Evolutionary conservation across 1,140 invertebrate species (phyloP), one percentile per base, ranked within the genome.

Genomic region (Caerostris darwini): DNA sequence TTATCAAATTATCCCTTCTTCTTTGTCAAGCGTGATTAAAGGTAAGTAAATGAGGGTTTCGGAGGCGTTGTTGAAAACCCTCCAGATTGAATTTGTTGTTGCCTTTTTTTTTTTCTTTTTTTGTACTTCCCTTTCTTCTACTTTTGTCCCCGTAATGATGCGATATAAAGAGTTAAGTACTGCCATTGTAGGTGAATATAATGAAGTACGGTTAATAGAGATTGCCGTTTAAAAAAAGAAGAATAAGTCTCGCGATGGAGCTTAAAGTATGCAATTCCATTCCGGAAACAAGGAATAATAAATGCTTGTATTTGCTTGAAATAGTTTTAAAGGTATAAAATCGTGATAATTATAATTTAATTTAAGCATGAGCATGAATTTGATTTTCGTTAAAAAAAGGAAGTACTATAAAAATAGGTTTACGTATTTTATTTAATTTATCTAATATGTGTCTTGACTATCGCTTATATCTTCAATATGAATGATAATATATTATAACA

Each of bases 1-100:
- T 90, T 90, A 90, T 90, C 88, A 17, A 90, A 90, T 90, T 90
- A 90, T 90, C n/a, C 67, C 19, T 50, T 87, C 85, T 87, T 87
- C 85, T 61, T 50, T 64, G 88, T 90, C 88, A 90, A 58, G 50
- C 88, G 61, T 58, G 64, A 90, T 90, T 90, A 90, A 90, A 56
- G 54, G n/a, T 71, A 54, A 90, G 64, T 90, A 57, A 77, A 90
- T 71, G 64, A 90, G 57, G 64, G 64, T 67, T 69, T 19, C 34
- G 17, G 53, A 34, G 54, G 64, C 64, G 34, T 67, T 88, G 7
- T 90, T 71, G 50, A 90, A 67, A 90, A 54, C 34, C n/a, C 34
- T 87, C 50, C 86, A 64, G 86, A 88, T 61, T 64, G 86, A 53
- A 88, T 61, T 88, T 64, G 86, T 10, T 50, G 34, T 54, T 34